Base-by-base conservation (phyloP, 2,113 vertebrate genomes). In the Paradisaea rubra region DNA sequence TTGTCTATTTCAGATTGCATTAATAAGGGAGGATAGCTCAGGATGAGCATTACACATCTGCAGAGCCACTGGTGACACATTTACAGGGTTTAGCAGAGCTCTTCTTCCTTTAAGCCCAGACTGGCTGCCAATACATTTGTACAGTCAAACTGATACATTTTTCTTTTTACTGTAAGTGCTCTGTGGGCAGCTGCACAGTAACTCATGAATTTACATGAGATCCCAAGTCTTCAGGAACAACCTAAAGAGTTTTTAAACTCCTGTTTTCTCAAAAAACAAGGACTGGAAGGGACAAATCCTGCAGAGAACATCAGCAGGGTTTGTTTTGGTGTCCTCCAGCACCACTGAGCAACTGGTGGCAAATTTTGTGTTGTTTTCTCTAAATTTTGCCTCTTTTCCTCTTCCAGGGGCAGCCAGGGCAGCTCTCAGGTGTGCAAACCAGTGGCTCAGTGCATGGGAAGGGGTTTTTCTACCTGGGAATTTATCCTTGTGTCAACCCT, bases 121-220 rank as follows among this genome's bases (percentile, higher is more conserved):
- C 94, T 85, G 60, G 80, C 92, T 92, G 71, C 78, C 82, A 95
- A 91, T 79, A 86, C 77, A 72, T 94, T 93, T 71, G 76, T 77
- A 85, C 59, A 91, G 69, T 57, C 81, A 91, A 94, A 94, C 83
- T 49, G 95, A 97, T 80, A 81, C 60, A 73, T 95, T 96, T 98
- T 95, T 4, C 33, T 93, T 92, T 95, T 95, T 77, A 33, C 68
- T 85, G 86, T 87, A 87, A 97, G 94, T 76, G 82, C 89, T 93
- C 44, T 30, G 60, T 79, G 72, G 91, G 93, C 66, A 79, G 66
- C 94, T 93, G 69, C 50, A 72, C 6, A 76, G 80, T 27, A 68
- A 72, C 76, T 80, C 85, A 94, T 88, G 91, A 96, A 97, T 97
- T 96, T 95, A 70, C 91, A 94, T 49, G 84, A 95, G 72, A 60